Conservation (phyloP, 2,888 invertebrate species). For the Epinotia nisella region DNA sequence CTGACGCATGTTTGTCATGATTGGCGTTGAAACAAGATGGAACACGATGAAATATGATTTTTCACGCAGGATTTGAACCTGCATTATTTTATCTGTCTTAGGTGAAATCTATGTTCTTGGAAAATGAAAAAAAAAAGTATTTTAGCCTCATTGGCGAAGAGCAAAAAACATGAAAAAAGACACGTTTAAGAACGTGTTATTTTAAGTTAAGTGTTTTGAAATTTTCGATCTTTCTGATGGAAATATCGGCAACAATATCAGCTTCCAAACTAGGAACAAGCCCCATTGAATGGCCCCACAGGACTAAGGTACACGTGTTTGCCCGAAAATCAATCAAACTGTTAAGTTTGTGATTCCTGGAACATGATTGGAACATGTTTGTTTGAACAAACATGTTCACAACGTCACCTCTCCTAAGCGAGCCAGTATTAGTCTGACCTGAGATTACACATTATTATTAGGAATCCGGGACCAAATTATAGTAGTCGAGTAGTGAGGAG, state of each 20-base stretch:
- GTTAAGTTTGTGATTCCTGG: neutral
- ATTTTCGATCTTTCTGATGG: neutral
- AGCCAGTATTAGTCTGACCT: neutral
- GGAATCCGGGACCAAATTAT: neutral
- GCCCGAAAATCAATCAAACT: slow-evolving; percentile 9
- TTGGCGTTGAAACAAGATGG: too few species aligned
- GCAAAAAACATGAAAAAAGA: too few species aligned
- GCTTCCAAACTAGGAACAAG: neutral
- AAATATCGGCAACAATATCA: neutral
- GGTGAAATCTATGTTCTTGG: too few species aligned
- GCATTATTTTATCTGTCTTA: too few species aligned
- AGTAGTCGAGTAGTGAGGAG: neutral
- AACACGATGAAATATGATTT: too few species aligned
- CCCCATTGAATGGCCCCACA: neutral
- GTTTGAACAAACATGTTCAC: neutral
- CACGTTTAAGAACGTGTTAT: too few species aligned
- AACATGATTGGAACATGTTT: slow-evolving; percentile 21
- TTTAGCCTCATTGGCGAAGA: too few species aligned
- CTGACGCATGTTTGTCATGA: too few species aligned
- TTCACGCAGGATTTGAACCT: too few species aligned
- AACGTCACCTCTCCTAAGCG: neutral
- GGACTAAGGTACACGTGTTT: neutral
- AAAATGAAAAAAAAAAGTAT: too few species aligned
- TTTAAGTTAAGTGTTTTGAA: neutral
- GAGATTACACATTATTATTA: neutral